Evolutionary conservation across 2,888 invertebrate species (phyloP).

Genomic region (Heliothis peltigera): DNA sequence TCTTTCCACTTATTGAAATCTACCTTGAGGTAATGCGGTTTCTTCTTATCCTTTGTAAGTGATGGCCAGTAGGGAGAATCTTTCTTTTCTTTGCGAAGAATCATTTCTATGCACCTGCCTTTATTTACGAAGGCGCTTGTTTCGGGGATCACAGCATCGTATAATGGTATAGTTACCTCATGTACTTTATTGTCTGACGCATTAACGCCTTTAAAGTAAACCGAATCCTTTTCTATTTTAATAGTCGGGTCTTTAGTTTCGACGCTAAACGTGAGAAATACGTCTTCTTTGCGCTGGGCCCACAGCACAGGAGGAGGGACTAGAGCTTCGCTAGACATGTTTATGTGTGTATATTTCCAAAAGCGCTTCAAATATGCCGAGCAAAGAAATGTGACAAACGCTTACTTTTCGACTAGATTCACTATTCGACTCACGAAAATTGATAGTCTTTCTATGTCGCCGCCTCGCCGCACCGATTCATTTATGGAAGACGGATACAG

Average conservation of each 20-base stretch:
- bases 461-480: conserved; percentile 71
- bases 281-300: conserved; percentile 96
- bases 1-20: conserved; percentile 99
- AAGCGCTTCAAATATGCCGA: conserved; percentile 21
- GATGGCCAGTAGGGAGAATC: conserved; percentile 96
- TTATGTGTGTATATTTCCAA: conserved; percentile 47
- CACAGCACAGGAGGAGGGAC: conserved; percentile 96
- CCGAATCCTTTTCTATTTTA: conserved; percentile 92
- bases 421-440: conserved; percentile 58
- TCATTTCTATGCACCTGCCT: conserved; percentile 93
- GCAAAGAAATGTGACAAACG: conserved; percentile 33
- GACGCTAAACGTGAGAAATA: conserved; percentile 97
- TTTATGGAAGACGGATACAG: conserved; percentile 65
- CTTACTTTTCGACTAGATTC: conserved; percentile 56
- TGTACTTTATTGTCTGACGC: conserved; percentile 95
- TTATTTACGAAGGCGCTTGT: conserved; percentile 93
- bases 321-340: conserved; percentile 87
- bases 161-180: conserved; percentile 96
- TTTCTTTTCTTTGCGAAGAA: conserved; percentile 92
- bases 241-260: conserved; percentile 96
- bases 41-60: conserved; percentile 95
- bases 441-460: conserved; percentile 54
- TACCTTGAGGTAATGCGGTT: conserved; percentile 98
- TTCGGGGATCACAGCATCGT: conserved; percentile 94
- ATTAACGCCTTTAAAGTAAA: conserved; percentile 96